A percentile compares a stretch with the other conserved stretches of the same genome.
Evolutionary conservation across 2,888 invertebrate genomes (phyloP).

Genomic region (Troides aeacus): DNA sequence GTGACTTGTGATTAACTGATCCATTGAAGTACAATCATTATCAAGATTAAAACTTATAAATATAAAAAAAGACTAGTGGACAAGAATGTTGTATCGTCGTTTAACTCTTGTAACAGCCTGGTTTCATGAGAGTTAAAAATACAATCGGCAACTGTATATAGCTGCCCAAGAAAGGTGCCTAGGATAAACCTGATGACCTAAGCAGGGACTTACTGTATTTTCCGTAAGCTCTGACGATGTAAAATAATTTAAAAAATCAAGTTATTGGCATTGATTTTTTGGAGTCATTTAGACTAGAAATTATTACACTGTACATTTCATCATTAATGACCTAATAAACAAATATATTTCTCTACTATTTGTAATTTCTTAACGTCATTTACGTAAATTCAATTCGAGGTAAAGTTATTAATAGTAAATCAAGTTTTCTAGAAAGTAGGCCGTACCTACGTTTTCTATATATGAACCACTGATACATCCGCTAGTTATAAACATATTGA

Average conservation of each 20-base stretch:
- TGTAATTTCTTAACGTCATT: not conserved
- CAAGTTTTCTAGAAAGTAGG: conserved; percentile 34
- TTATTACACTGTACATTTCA: too few species aligned
- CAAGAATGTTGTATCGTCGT: not conserved
- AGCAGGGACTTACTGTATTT: not conserved
- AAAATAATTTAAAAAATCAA: too few species aligned
- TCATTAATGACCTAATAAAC: too few species aligned
- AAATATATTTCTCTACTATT: too few species aligned
- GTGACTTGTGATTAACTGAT: not conserved
- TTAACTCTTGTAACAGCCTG: not conserved
- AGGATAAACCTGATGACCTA: not conserved
- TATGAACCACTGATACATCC: not conserved
- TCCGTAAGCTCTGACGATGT: too few species aligned
- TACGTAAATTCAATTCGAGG: not conserved
- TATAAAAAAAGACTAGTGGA: not conserved
- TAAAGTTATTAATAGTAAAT: conserved; percentile 16
- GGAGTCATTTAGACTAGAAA: too few species aligned
- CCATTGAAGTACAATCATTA: not conserved
- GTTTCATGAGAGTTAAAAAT: not conserved
- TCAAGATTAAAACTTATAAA: not conserved
- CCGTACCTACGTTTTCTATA: not conserved
- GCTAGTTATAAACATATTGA: not conserved
- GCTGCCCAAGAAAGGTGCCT: not conserved
- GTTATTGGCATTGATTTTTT: too few species aligned
- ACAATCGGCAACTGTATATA: not conserved